Evolutionary conservation across 2,888 invertebrate genomes (phyloP).

Genomic region (Baronia brevicornis): DNA sequence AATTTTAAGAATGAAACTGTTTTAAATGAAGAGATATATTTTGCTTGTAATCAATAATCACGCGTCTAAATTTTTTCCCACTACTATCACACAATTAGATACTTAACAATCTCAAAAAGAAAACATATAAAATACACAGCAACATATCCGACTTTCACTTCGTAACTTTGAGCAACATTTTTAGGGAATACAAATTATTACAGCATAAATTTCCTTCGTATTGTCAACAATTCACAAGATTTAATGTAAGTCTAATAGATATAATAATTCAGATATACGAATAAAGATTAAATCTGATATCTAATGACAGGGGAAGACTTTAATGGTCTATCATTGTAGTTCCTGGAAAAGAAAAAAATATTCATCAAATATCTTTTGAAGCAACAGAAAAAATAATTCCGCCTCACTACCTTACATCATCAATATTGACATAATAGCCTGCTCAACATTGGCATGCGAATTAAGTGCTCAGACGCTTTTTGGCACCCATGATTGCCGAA

Average conservation of each 20-base stretch:
- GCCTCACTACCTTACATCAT: neutral
- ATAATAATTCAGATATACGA: conserved; percentile 67
- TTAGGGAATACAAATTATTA: conserved; percentile 56
- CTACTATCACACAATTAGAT: no score
- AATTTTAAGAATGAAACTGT: no score
- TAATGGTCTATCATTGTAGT: conserved; percentile 65
- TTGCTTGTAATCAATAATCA: no score
- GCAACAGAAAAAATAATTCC: conserved; percentile 1
- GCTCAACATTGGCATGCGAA: no score
- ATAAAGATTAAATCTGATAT: conserved; percentile 66
- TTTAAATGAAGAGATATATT: no score
- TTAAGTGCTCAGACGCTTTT: no score
- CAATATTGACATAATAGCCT: no score
- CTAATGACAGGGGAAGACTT: conserved; percentile 70
- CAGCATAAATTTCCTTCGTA: conserved; percentile 52
- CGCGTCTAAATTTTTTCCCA: no score
- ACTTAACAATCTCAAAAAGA: neutral
- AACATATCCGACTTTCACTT: conserved; percentile 9
- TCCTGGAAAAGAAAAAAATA: conserved; percentile 42
- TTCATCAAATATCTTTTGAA: conserved; percentile 2
- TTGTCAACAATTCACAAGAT: conserved; percentile 70
- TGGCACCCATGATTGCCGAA: no score
- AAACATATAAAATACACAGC: conserved; percentile 3
- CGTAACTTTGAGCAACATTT: conserved; percentile 66
- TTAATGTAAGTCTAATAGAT: conserved; percentile 37